Evolutionary conservation across 2,113 vertebrate species (phyloP).

Genomic region (Calyptommatus sinebrachiatus): DNA sequence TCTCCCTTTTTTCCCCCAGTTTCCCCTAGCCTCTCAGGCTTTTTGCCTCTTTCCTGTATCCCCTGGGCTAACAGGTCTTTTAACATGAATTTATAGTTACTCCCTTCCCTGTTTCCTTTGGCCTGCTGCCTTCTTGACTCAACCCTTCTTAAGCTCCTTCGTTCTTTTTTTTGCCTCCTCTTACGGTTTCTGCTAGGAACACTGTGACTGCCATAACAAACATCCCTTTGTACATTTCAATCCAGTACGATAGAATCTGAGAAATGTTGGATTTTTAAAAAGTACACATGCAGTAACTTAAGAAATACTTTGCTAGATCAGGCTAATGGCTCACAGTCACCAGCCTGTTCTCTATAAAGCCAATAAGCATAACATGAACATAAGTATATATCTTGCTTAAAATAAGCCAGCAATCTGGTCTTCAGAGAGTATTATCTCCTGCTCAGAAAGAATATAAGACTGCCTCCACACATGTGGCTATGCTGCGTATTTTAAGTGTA

Average conservation of each 20-base stretch:
- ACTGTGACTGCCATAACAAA: not conserved
- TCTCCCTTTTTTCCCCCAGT: not conserved
- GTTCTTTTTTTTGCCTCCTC: no score
- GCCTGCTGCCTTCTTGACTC: not conserved
- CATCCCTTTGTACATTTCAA: not conserved
- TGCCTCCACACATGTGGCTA: no score
- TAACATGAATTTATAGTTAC: not conserved
- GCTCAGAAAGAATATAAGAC: no score
- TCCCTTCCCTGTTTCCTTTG: not conserved
- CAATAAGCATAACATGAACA: no score
- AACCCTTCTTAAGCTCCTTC: not conserved
- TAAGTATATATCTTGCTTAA: no score
- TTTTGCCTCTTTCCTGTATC: not conserved
- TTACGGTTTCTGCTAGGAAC: no score
- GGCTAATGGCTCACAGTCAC: no score
- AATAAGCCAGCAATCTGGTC: no score
- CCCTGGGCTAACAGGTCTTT: not conserved
- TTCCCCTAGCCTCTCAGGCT: not conserved
- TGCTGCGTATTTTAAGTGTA: no score
- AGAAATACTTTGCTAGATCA: no score
- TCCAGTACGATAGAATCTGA: not conserved
- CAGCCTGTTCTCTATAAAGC: no score
- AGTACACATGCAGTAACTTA: not conserved
- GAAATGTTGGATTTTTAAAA: not conserved
- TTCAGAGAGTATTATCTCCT: no score